These are phyloP conservation scores for Congeria kusceri DNA, from an alignment of 2,888 invertebrate species.

Conservation along the genomic window DNA sequence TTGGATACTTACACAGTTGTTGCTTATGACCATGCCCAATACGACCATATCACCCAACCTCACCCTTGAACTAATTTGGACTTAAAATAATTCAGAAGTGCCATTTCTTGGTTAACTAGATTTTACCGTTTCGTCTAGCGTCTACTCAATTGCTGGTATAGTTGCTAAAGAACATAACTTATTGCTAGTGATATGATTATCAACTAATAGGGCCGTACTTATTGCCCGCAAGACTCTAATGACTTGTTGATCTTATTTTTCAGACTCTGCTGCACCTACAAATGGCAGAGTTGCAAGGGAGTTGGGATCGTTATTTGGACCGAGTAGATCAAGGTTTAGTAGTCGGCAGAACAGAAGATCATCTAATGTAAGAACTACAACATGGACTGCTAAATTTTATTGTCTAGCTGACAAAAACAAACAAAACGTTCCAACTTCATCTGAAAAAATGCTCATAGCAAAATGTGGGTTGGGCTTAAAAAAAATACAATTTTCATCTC, in stretches of 20 bases:
- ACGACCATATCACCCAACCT: too few species aligned
- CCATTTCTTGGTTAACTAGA: too few species aligned
- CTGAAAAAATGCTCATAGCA: conserved; percentile 6
- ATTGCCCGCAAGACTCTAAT: too few species aligned
- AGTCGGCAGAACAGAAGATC: neutral
- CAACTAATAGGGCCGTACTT: too few species aligned
- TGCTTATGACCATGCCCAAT: too few species aligned
- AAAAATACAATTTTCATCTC: conserved; percentile 10
- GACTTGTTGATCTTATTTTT: neutral
- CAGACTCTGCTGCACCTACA: conserved; percentile 10
- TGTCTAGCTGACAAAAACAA: conserved; percentile 18
- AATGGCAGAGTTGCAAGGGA: conserved; percentile 18
- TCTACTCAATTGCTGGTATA: too few species aligned
- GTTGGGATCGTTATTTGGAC: conserved; percentile 26
- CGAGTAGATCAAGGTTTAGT: conserved; percentile 24
- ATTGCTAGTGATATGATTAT: too few species aligned
- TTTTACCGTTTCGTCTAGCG: too few species aligned
- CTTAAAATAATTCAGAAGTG: too few species aligned
- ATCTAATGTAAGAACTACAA: conserved; percentile 2
- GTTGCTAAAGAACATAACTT: too few species aligned
- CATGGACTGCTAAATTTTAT: conserved; percentile 22
- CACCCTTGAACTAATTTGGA: too few species aligned
- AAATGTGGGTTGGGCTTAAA: conserved; percentile 14
- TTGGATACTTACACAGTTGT: too few species aligned
- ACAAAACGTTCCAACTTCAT: conserved; percentile 3